A percentile compares a stretch with the other conserved stretches of the same genome.
Evolutionary conservation across 2,113 vertebrate species (phyloP).

Genomic region (Chelonoidis abingdonii): DNA sequence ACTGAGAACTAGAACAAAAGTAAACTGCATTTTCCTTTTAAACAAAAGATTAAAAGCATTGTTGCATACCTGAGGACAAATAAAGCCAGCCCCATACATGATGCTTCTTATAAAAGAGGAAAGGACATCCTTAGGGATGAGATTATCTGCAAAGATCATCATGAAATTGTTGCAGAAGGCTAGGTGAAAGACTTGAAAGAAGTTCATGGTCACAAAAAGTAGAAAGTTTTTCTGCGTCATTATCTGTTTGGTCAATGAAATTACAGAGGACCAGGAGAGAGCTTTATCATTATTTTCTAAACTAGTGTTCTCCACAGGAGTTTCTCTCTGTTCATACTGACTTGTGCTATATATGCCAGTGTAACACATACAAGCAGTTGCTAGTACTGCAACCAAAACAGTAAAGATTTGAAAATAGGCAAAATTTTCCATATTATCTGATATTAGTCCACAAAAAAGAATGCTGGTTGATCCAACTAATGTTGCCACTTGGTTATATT

Average conservation of each 20-base stretch:
- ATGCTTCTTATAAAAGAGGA: slow-evolving; percentile 85
- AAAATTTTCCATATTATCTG: slow-evolving; percentile 89
- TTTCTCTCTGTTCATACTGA: slow-evolving; percentile 75
- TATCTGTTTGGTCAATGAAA: slow-evolving; percentile 84
- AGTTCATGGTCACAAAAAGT: slow-evolving; percentile 90
- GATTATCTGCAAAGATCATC: slow-evolving; percentile 90
- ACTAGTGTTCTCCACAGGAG: not conserved
- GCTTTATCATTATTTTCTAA: not conserved
- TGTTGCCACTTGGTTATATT: slow-evolving; percentile 87
- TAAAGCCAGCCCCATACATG: slow-evolving; percentile 91
- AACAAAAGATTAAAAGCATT: not conserved
- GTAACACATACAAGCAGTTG: slow-evolving; percentile 86
- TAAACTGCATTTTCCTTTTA: not conserved
- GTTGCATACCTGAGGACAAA: slow-evolving; percentile 89
- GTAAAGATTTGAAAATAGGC: slow-evolving; percentile 81
- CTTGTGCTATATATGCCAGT: slow-evolving; percentile 81
- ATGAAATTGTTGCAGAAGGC: slow-evolving; percentile 92
- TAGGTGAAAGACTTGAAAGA: slow-evolving; percentile 91
- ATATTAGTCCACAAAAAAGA: slow-evolving; percentile 88
- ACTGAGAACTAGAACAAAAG: not conserved
- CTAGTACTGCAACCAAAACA: slow-evolving; percentile 77
- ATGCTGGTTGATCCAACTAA: slow-evolving; percentile 85
- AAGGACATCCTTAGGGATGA: slow-evolving; percentile 86
- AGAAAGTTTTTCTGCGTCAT: slow-evolving; percentile 86
- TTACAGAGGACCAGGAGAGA: slow-evolving; percentile 77